phyloP scores from a whole-genome alignment of 2,888 invertebrate genomes.

The Melanophora roralis region DNA sequence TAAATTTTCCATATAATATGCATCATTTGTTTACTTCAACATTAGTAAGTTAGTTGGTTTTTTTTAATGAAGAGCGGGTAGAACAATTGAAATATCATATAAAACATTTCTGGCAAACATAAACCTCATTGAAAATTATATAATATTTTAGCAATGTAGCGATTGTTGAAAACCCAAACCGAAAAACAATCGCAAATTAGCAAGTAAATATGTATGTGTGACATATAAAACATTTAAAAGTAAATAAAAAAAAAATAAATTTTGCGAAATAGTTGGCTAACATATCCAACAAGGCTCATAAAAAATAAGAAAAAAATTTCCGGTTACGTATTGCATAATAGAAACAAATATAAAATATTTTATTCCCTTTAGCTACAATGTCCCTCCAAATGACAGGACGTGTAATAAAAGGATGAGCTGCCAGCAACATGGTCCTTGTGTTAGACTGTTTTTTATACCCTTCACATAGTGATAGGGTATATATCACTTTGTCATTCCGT shows the following conservation, averaged over 20 bases:
- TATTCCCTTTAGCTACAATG: constrained; percentile 33
- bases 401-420: neutral
- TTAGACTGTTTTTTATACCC: constrained; percentile 18
- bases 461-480: no score
- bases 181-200: constrained; percentile 27
- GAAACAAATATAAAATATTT: constrained; percentile 23
- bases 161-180: neutral
- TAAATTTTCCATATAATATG: constrained; percentile 63
- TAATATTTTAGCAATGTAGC: neutral
- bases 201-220: constrained; percentile 20
- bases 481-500: no score
- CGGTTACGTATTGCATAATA: neutral
- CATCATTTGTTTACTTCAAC: constrained; percentile 28
- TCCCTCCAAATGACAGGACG: constrained; percentile 5
- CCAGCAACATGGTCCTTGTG: constrained; percentile 29
- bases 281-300: constrained; percentile 17
- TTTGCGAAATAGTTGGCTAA: constrained; percentile 54
- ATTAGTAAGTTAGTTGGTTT: neutral
- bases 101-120: constrained; percentile 47
- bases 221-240: neutral
- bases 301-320: neutral
- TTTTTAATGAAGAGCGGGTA: no score
- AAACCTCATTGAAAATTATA: constrained; percentile 26
- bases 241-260: constrained; percentile 26
- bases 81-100: constrained; percentile 40